A percentile compares a stretch with the other conserved stretches of the same genome.
phyloP scores from a whole-genome alignment of 1,140 invertebrate genomes.

The Zelostemma sp. region DNA sequence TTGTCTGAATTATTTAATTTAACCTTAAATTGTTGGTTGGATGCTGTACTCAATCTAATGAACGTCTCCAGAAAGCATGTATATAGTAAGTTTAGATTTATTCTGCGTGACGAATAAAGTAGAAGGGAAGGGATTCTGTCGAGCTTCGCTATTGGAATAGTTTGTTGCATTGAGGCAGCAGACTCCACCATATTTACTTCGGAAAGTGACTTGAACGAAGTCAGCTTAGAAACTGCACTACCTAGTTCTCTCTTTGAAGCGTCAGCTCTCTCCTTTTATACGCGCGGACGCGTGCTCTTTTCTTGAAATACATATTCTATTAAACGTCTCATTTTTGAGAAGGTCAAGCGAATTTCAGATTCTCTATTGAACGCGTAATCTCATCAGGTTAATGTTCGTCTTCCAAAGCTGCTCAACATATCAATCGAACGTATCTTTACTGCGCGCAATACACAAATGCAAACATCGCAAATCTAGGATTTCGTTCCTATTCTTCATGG shows the following conservation, averaged over 20 bases:
- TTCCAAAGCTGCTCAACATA: no score
- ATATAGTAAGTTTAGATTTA: not conserved
- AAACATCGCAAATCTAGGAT: no score
- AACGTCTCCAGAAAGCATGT: not conserved
- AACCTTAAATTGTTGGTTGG: not conserved
- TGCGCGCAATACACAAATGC: no score
- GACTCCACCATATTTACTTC: constrained; percentile 59
- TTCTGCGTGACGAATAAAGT: constrained; percentile 2
- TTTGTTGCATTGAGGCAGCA: constrained; percentile 60
- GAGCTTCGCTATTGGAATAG: constrained; percentile 39
- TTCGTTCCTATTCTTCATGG: no score
- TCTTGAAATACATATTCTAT: constrained; percentile 4
- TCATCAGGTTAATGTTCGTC: no score
- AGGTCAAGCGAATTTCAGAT: no score
- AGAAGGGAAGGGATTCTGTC: constrained; percentile 1
- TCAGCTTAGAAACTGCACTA: constrained; percentile 37
- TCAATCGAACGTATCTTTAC: no score
- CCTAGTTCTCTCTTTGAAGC: constrained; percentile 26
- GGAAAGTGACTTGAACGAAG: constrained; percentile 52
- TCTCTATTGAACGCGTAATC: no score
- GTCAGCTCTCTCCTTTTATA: constrained; percentile 42
- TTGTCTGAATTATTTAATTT: constrained; percentile 21
- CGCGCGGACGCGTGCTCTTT: constrained; percentile 18
- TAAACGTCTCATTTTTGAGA: no score
- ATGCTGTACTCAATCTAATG: not conserved